Percentiles rank a stretch among this genome's conserved stretches.
phyloP scores from a whole-genome alignment of 2,888 invertebrate genomes.

The Cistogaster globosa region DNA sequence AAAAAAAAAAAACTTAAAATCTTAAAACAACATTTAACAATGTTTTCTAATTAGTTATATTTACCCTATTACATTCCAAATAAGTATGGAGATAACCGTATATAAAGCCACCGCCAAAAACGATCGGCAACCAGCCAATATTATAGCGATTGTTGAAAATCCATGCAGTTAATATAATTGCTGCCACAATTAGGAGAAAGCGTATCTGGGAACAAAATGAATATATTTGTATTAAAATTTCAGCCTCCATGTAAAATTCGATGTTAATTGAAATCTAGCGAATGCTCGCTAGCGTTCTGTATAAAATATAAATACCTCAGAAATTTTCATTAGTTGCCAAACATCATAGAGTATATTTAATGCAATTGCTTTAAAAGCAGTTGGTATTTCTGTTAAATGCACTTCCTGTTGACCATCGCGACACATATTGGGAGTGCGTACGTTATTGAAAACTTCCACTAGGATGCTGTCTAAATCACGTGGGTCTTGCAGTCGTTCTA shows the following conservation, averaged over 20 bases:
- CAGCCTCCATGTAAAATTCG: constrained; percentile 1
- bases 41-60: background rate
- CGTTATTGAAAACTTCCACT: constrained; percentile 74
- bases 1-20: background rate
- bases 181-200: constrained; percentile 72
- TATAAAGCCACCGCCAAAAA: constrained; percentile 73
- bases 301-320: constrained; percentile 74
- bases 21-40: background rate
- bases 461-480: constrained; percentile 79
- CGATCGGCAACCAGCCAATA: constrained; percentile 69
- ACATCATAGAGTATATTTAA: constrained; percentile 75
- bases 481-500: constrained; percentile 76
- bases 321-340: constrained; percentile 72
- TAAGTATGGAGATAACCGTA: constrained; percentile 78
- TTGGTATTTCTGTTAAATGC: constrained; percentile 6
- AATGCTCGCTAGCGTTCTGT: background rate
- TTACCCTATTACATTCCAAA: constrained; percentile 80
- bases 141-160: constrained; percentile 74
- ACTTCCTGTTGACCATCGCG: constrained; percentile 14
- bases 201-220: constrained; percentile 73
- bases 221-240: constrained; percentile 39
- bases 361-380: constrained; percentile 71
- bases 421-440: constrained; percentile 64
- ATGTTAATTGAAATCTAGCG: background rate
- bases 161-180: constrained; percentile 71